Base-by-base conservation (phyloP, 2,797 vertebrate species). In the Macropodus opercularis region DNA sequence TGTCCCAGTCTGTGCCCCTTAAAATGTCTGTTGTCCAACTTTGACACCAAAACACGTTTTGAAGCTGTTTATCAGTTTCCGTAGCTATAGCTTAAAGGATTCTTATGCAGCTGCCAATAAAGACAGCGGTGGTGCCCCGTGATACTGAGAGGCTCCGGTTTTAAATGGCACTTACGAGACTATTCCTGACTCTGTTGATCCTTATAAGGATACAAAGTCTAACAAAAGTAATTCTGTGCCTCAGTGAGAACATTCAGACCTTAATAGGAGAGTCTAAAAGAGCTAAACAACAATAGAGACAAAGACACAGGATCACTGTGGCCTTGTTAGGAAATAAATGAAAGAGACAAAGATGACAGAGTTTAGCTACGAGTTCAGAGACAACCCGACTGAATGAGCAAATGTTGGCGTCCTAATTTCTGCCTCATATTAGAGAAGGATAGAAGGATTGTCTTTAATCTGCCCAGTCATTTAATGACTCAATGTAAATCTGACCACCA, bases 161-260 rank as follows among this genome's bases (percentile, higher is more conserved):
- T 75, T 80, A 57, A 67, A 67, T 53, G 58, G 66, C 18, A 35
- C 64, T 71, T 59, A 63, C 1, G 10, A 43, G 55, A 74, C 63
- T 49, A 49, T 54, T 39, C 50, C 55, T 18, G 58, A 72, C 46
- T 60, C 35, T 23, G 47, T 17, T 60, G 14, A 43, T 74, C 80
- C 82, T 77, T 77, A 77, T 83, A 83, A 85, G 78, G 79, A 77
- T 1, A 36, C 8, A 42, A 15, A 59, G 46, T 36, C 60, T 29
- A 29, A 72, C 40, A 60, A 58, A 38, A 73, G 65, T 31, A 50
- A 70, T 62, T 59, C 46, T 62, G 62, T 11, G 23, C 31, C 58
- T 59, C 17, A 14, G 12, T 34, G 50, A 61, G 67, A 79, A 75
- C 40, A 24, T 41, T 60, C 39, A 26, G 62, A 59, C 69, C 65